Conservation (phyloP, 2,888 invertebrate species). For the Apotomis betuletana region DNA sequence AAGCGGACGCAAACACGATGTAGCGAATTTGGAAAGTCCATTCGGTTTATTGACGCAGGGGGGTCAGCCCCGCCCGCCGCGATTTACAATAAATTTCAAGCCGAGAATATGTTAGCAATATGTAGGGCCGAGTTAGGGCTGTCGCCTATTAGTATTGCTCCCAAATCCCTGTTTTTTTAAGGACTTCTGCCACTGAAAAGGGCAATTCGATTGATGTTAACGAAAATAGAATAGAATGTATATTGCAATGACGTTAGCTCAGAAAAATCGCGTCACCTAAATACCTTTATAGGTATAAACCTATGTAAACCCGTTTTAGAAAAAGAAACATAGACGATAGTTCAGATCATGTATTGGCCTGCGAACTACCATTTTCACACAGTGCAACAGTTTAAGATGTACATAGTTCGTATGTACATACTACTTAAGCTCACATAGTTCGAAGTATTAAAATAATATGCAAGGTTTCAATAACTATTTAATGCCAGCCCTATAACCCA, state of each 20-base stretch:
- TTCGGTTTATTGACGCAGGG: conserved; percentile 76
- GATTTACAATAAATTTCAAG: conserved; percentile 82
- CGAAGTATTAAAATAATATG: neutral
- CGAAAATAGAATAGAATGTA: too few relatives aligned
- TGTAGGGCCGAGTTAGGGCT: conserved; percentile 58
- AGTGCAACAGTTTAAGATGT: too few relatives aligned
- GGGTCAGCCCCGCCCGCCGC: conserved; percentile 72
- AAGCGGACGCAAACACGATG: conserved; percentile 76
- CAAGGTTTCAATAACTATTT: neutral
- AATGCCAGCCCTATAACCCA: conserved; percentile 49
- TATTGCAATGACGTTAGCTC: too few relatives aligned
- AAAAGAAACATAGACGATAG: too few relatives aligned
- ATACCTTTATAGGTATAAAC: too few relatives aligned
- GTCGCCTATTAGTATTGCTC: conserved; percentile 42
- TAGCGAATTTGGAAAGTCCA: conserved; percentile 80
- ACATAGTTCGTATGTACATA: too few relatives aligned
- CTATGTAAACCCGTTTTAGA: too few relatives aligned
- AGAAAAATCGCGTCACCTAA: too few relatives aligned
- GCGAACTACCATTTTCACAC: neutral
- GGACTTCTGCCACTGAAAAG: neutral
- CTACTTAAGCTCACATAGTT: neutral
- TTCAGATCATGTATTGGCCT: too few relatives aligned
- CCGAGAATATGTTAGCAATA: conserved; percentile 81
- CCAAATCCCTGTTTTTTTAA: neutral
- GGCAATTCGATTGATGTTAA: too few relatives aligned